A percentile compares a stretch with the other conserved stretches of the same genome.
These are phyloP conservation scores for Mesoclemmys tuberculata DNA, from an alignment of 2,113 vertebrate species.

Conservation along the genomic window DNA sequence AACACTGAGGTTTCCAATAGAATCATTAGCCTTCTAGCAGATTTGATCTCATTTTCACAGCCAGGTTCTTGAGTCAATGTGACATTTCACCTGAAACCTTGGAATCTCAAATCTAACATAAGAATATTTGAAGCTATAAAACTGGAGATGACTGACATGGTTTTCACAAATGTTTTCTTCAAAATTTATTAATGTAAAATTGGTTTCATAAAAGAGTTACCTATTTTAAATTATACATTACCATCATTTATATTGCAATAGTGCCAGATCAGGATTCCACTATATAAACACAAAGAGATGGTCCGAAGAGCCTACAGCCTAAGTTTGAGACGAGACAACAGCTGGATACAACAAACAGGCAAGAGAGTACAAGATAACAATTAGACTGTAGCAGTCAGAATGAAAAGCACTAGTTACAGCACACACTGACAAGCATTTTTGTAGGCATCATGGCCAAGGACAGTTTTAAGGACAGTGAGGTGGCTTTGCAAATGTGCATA, in stretches of 20 bases:
- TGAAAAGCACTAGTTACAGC: accelerated
- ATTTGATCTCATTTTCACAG: too few species aligned
- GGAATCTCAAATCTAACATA: too few species aligned
- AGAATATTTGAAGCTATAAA: too few species aligned
- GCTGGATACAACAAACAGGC: neutral
- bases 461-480: neutral
- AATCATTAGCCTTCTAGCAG: too few species aligned
- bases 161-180: too few species aligned
- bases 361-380: neutral
- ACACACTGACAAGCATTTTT: neutral
- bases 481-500: neutral
- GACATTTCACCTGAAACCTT: too few species aligned
- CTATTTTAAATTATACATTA: too few species aligned
- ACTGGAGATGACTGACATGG: too few species aligned
- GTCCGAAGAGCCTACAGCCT: neutral
- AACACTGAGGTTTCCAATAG: too few species aligned
- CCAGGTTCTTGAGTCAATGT: too few species aligned
- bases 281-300: neutral
- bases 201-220: too few species aligned
- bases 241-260: neutral
- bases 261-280: neutral
- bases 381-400: neutral
- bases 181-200: too few species aligned
- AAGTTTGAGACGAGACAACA: neutral
- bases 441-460: neutral